Base-by-base conservation (phyloP, 2,888 invertebrate species). In the Tortricodes alternella region DNA sequence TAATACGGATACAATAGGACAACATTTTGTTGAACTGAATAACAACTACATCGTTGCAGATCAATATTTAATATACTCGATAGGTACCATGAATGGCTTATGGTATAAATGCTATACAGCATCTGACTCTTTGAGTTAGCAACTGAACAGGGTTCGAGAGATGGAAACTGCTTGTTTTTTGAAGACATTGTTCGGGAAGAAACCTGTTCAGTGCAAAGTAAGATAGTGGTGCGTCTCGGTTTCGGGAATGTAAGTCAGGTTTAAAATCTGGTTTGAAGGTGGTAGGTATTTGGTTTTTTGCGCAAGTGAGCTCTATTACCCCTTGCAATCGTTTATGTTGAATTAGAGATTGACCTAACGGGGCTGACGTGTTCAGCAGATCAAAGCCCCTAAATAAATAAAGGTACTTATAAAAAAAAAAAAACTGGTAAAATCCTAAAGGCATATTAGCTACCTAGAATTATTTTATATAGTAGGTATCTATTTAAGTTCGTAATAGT, bases 1-100 rank as follows among this genome's bases (percentile, higher is more conserved):
- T 53, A 55, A 50, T 49, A 49, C 56, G 34, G 24, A 48, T 49
- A 43, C 19, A 48, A 29, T 55, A 39, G 38, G 24, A 49, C 37
- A 15, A 41, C 34, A 43, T 56, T 56, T 56, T 27, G 35, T 24
- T 49, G 11, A 15, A 29, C 29, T 29, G 29, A 5, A 29, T 29
- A n/a, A 29, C 29, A 11, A 11, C 11, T 35, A 35, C 16, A 13
- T n/a, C 13, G 35, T 35, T 16, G 16, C 13, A 35, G 3, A n/a
- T 16, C n/a, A n/a, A n/a, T n/a, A n/a, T 7, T 13, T 35, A 11
- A 35, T 11, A 3, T 15, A 35, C 7, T 35, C n/a, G 35, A 8
- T 3, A 6, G 35, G 8, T 29, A 11, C 11, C 29, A 4, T 29
- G n/a, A 11, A 24, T 5, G n/a, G 16, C 6, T 24, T 15, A 13